Evolutionary conservation across 2,113 vertebrate species (phyloP).

Genomic region (Eleginops maclovinus): DNA sequence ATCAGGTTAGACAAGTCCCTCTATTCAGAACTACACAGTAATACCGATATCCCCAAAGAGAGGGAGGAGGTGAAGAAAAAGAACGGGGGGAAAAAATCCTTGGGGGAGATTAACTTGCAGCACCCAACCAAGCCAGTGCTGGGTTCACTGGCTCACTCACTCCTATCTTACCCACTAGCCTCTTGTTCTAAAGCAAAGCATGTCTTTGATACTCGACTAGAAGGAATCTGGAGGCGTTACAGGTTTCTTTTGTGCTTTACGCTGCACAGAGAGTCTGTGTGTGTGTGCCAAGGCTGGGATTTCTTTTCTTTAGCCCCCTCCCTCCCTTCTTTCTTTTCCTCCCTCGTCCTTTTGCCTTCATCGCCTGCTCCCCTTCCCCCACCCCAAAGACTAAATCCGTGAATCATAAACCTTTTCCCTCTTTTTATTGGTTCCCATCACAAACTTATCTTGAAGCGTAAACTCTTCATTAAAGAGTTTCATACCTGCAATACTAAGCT

Average conservation of each 20-base stretch:
- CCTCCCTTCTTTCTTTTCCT: constrained; percentile 43
- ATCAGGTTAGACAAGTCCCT: constrained; percentile 78
- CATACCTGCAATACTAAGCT: not conserved
- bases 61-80: constrained; percentile 57
- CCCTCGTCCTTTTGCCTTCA: constrained; percentile 62
- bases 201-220: constrained; percentile 84
- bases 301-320: constrained; percentile 70
- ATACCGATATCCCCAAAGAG: constrained; percentile 75
- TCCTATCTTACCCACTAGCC: constrained; percentile 79
- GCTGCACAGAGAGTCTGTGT: constrained; percentile 68
- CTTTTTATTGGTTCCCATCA: constrained; percentile 17
- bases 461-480: constrained; percentile 15
- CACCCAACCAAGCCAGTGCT: constrained; percentile 76
- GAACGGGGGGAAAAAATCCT: constrained; percentile 56
- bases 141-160: constrained; percentile 76
- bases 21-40: constrained; percentile 68
- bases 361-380: constrained; percentile 67
- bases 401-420: constrained; percentile 69
- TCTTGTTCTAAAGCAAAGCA: constrained; percentile 83
- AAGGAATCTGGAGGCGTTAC: constrained; percentile 87
- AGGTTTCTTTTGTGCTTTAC: constrained; percentile 84
- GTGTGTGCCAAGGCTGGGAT: constrained; percentile 79
- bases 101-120: constrained; percentile 81
- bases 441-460: constrained; percentile 37
- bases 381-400: constrained; percentile 70